phyloP scores from a whole-genome alignment of 2,113 vertebrate genomes.

The Antechinus stuartii region DNA sequence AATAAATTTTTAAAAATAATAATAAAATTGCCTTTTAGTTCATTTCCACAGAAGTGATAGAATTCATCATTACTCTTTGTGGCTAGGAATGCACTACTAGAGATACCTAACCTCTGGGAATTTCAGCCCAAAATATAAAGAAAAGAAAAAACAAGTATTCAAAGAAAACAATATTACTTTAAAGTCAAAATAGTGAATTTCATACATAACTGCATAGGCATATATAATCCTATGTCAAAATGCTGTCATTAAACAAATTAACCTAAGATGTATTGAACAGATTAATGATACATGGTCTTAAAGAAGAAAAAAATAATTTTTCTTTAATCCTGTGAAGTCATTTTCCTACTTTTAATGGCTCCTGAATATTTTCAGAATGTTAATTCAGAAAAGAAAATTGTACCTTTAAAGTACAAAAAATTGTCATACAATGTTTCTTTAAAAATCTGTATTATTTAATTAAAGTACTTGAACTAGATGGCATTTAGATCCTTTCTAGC shows the following conservation, averaged over 20 bases:
- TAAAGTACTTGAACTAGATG: background rate
- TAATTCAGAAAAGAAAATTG: background rate
- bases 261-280: background rate
- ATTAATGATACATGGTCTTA: background rate
- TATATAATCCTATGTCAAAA: background rate
- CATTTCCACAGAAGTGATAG: constrained; percentile 2
- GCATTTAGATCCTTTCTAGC: background rate
- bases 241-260: background rate
- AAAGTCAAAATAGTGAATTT: constrained; percentile 18
- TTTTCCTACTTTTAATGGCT: background rate
- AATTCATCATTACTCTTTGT: background rate
- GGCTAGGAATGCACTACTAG: background rate
- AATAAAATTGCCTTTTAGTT: constrained; percentile 8
- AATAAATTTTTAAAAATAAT: background rate
- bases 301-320: background rate
- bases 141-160: background rate
- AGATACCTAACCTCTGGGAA: fast-evolving
- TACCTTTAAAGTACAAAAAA: background rate
- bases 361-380: background rate
- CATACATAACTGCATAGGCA: background rate
- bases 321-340: background rate
- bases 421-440: background rate
- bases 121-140: background rate
- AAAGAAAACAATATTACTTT: background rate
- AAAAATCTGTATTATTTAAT: background rate